Conservation (phyloP, 2,797 vertebrate species). For the Parambassis ranga region DNA sequence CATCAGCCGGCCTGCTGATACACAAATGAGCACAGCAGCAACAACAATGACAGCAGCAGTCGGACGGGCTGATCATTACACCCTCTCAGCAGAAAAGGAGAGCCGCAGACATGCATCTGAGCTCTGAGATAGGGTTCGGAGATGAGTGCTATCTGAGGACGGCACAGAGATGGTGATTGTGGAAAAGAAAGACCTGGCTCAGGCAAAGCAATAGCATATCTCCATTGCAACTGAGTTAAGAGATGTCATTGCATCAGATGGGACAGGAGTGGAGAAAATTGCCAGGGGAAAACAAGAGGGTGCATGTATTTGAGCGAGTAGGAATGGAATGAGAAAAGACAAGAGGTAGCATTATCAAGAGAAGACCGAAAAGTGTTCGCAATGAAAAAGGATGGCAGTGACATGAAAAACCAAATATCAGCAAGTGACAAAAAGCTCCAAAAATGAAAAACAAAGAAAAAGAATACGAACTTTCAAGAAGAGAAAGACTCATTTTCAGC, state of each 20-base stretch:
- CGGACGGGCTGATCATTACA: constrained; percentile 18
- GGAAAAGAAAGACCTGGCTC: not conserved
- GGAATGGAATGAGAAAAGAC: constrained; percentile 2
- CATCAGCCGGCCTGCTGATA: constrained; percentile 15
- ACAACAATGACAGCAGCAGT: constrained; percentile 30
- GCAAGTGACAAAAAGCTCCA: not conserved
- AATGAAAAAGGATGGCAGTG: not conserved
- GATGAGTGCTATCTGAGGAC: constrained; percentile 16
- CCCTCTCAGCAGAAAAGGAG: constrained; percentile 16
- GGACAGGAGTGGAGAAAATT: not conserved
- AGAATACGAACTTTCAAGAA: not conserved
- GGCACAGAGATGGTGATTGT: constrained; percentile 7
- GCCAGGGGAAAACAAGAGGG: not conserved
- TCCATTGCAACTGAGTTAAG: not conserved
- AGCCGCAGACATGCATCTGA: not conserved
- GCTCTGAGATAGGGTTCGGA: constrained; percentile 9
- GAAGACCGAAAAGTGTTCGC: not conserved
- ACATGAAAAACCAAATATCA: not conserved
- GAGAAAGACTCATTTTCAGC: not conserved
- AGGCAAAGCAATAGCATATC: not conserved
- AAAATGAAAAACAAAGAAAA: not conserved
- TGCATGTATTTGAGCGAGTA: not conserved
- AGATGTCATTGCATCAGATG: constrained; percentile 5
- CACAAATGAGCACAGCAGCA: constrained; percentile 33
- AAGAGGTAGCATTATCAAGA: constrained; percentile 4